Evolutionary conservation across 2,888 invertebrate species (phyloP).

Genomic region (Macroteleia sp.): DNA sequence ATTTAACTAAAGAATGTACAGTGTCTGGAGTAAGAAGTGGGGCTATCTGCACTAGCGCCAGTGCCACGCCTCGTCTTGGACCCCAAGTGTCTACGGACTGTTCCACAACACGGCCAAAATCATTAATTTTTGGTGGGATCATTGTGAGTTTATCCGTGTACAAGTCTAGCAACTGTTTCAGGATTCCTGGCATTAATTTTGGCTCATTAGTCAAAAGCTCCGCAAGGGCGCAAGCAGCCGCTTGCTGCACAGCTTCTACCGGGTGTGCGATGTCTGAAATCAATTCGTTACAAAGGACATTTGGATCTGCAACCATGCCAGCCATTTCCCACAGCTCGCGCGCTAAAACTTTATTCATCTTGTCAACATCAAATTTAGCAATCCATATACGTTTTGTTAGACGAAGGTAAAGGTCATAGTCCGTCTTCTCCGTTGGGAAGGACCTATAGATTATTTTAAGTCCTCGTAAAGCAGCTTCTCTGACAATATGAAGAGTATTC

Average conservation of each 20-base stretch:
- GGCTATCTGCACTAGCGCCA: constrained; percentile 92
- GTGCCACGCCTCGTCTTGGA: constrained; percentile 94
- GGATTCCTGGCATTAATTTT: constrained; percentile 85
- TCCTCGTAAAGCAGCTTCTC: constrained; percentile 92
- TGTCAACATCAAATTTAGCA: constrained; percentile 91
- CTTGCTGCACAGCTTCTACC: constrained; percentile 91
- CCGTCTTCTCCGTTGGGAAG: constrained; percentile 87
- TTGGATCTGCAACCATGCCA: constrained; percentile 85
- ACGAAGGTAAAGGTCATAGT: constrained; percentile 86
- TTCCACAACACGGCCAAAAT: constrained; percentile 94
- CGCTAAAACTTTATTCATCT: constrained; percentile 89
- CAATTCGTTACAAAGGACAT: constrained; percentile 85
- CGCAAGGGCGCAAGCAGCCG: constrained; percentile 92
- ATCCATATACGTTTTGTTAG: constrained; percentile 92
- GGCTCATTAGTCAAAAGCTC: constrained; percentile 86
- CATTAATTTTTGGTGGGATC: constrained; percentile 94
- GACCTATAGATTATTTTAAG: constrained; percentile 87
- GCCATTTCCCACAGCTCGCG: constrained; percentile 87
- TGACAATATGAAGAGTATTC: constrained; percentile 88
- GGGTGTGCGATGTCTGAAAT: constrained; percentile 91
- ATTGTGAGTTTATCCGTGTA: constrained; percentile 91
- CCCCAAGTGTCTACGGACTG: constrained; percentile 96
- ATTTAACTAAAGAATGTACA: constrained; percentile 89
- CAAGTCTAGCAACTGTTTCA: constrained; percentile 88
- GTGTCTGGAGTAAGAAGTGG: constrained; percentile 88